Percentiles rank a stretch among this genome's conserved stretches.
Conservation (phyloP, 1,140 invertebrate species). For the Rhopalosiphum padi region DNA sequence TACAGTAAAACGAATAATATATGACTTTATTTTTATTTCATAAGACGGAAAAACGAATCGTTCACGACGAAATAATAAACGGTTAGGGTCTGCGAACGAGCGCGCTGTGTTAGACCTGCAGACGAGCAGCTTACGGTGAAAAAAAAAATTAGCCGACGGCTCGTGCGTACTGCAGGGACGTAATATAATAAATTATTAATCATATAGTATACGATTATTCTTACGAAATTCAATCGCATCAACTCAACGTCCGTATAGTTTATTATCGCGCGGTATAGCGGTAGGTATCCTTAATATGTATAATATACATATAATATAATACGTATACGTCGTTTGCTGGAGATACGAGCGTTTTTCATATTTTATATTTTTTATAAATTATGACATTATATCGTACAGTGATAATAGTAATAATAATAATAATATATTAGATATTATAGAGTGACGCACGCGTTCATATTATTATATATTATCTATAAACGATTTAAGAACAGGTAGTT, state of each 20-base stretch:
- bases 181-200: background rate
- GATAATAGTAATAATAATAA: background rate
- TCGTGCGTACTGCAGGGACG: background rate
- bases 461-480: background rate
- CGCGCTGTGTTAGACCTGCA: background rate
- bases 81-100: too few species aligned
- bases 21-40: too few species aligned
- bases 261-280: too few species aligned
- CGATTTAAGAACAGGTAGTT: background rate
- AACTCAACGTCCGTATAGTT: too few species aligned
- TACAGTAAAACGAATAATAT: background rate
- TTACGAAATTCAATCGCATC: background rate
- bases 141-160: background rate
- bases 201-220: background rate
- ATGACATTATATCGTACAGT: too few species aligned
- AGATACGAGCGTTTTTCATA: too few species aligned
- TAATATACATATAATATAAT: too few species aligned
- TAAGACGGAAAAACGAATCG: too few species aligned
- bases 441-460: background rate
- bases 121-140: background rate
- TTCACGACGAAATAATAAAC: background rate
- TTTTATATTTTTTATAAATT: too few species aligned
- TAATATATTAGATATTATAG: background rate
- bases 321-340: too few species aligned
- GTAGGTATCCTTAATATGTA: too few species aligned